These are phyloP conservation scores for Gambusia holbrooki DNA, from an alignment of 2,113 vertebrate species.

Conservation along the genomic window DNA sequence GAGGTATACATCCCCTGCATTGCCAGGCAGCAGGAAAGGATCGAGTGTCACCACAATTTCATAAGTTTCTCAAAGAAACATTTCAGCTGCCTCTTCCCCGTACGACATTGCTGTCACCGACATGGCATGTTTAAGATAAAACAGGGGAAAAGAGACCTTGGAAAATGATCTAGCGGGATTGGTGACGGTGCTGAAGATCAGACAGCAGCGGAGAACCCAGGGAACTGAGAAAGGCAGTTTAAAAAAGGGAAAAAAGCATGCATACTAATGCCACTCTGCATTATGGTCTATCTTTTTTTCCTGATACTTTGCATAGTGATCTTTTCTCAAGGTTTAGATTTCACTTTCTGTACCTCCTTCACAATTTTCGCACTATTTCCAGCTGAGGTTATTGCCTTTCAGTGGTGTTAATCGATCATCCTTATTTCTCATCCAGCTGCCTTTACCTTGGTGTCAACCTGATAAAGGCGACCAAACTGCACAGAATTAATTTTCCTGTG, in stretches of 20 bases:
- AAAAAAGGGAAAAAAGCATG: constrained; percentile 27
- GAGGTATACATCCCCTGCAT: constrained; percentile 4
- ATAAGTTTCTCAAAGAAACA: constrained; percentile 41
- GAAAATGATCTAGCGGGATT: constrained; percentile 44
- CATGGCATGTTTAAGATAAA: constrained; percentile 61
- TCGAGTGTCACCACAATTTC: constrained; percentile 44
- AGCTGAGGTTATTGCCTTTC: constrained; percentile 24
- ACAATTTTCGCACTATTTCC: constrained; percentile 8
- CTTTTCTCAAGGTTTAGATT: constrained; percentile 31
- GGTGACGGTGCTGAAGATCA: constrained; percentile 51
- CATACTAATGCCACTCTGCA: constrained; percentile 69
- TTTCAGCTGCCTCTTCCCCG: constrained; percentile 35
- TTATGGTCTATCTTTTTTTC: constrained; percentile 51
- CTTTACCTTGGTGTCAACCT: constrained; percentile 32
- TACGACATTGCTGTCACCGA: constrained; percentile 41
- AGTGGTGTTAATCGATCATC: constrained; percentile 34
- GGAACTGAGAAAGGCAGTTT: constrained; percentile 36
- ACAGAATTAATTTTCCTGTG: constrained; percentile 45
- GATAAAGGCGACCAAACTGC: constrained; percentile 23
- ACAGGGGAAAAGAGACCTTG: constrained; percentile 43
- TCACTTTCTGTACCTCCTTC: constrained; percentile 30
- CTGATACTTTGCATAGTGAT: constrained; percentile 38
- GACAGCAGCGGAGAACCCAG: constrained; percentile 35
- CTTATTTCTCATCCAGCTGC: constrained; percentile 12
- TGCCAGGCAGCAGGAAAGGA: constrained; percentile 39